Base-by-base conservation (phyloP, 30 jellyfish, hydroid and myxozoan genomes). In the Aurelia aurita complex sp. Pacific region DNA sequence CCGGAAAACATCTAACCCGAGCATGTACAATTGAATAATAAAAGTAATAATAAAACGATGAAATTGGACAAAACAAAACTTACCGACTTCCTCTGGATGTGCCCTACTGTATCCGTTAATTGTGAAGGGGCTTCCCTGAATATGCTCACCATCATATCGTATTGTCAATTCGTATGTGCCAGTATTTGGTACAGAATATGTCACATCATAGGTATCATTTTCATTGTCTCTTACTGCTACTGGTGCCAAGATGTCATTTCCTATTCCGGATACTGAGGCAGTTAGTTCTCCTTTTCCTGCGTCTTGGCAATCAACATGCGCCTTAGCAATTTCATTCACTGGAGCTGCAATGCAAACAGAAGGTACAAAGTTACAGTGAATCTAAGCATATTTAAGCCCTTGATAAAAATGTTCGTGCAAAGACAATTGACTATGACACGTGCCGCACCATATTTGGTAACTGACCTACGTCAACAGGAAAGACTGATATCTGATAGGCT, bases 41-140 rank as follows among this genome's bases (percentile, higher is more conserved):
- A 23, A 0, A 23, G 29, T 23, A 23, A 23, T 23, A 23, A 23
- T 23, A 23, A 23, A 23, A 23, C 29, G 29, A 7, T 14, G 3
- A 1, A 12, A 67, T 4, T 8, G 51, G 23, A 81, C 53, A 16
- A 62, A 10, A n/a, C 14, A 8, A 11, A 46, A 65, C 97, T 74
- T 87, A 92, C 98, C 92, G 13, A 92, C 94, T 61, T 79, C 81
- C 10, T 83, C 80, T 23, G 96, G 87, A 70, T 81, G 84, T 50
- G 95, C 83, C 43, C 61, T 73, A 79, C 80, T 82, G 77, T 86
- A 69, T 13, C 89, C 98, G 74, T 76, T 86, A 53, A 94, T 92
- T 11, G 62, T 77, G 64, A 94, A 94, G 11, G 99, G 99, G 70
- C 99, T 94, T 34, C 99, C 99, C 16, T 86, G 91, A 7, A 94